Percentiles rank a stretch among this genome's conserved stretches.
These are phyloP conservation scores for Danionella cerebrum DNA, from an alignment of 2,113 vertebrate species.

Conservation along the genomic window DNA sequence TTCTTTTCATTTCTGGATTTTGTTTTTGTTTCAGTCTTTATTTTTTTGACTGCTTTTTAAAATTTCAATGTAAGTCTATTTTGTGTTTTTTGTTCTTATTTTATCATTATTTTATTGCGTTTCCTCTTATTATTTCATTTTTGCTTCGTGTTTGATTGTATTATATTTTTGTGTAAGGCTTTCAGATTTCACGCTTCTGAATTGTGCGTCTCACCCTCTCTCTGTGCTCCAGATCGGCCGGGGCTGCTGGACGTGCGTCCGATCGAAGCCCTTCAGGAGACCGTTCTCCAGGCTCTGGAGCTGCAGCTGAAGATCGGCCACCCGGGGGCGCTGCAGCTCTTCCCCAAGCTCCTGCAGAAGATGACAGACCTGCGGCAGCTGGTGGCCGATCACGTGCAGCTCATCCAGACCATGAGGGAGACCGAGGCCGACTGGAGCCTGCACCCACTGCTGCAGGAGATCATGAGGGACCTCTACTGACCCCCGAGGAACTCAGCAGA, in stretches of 20 bases:
- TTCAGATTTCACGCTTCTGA: too few relatives aligned
- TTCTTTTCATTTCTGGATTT: too few relatives aligned
- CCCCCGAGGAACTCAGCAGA: too few relatives aligned
- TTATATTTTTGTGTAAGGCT: too few relatives aligned
- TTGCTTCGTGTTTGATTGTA: too few relatives aligned
- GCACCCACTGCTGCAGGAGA: slow-evolving; percentile 94
- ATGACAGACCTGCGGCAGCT: slow-evolving; percentile 98
- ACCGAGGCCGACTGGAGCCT: slow-evolving; percentile 89
- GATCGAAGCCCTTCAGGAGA: slow-evolving; percentile 95
- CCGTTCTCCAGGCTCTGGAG: slow-evolving; percentile 87
- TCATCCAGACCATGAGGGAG: slow-evolving; percentile 89
- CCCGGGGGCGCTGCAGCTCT: slow-evolving; percentile 89
- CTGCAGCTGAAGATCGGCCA: slow-evolving; percentile 93
- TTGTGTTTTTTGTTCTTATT: too few relatives aligned
- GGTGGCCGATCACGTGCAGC: slow-evolving; percentile 90
- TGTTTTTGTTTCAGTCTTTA: too few relatives aligned
- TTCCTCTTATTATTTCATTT: too few relatives aligned
- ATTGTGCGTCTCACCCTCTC: too few relatives aligned
- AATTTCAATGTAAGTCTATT: too few relatives aligned
- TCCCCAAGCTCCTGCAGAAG: slow-evolving; percentile 96
- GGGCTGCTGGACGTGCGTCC: slow-evolving; percentile 93
- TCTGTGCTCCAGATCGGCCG: slow-evolving; percentile 74
- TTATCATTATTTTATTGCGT: too few relatives aligned
- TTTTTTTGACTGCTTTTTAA: too few relatives aligned
- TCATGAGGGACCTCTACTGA: slow-evolving; percentile 96